Evolutionary conservation across 2,113 vertebrate genomes (phyloP), one percentile per base, ranked within the genome.

Genomic region (Kobus ellipsiprymnus): DNA sequence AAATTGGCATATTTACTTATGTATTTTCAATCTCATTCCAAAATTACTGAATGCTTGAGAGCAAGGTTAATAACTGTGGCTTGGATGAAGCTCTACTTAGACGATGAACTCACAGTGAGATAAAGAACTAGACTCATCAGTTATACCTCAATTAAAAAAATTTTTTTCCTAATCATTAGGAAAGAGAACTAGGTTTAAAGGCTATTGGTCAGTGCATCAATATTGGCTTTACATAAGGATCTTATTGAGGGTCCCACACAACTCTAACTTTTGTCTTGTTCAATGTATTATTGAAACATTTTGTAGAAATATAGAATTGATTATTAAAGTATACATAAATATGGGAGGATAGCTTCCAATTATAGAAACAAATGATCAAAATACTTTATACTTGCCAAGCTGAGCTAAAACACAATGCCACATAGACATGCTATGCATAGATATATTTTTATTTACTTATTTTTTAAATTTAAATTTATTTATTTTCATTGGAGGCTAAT

Each of bases 351-450:
- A 81, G 3, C 23, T 94, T 80, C 36, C 19, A 85, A 74, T 91
- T 88, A 85, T 48, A 77, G 11, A 92, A 85, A 88, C n/a, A 74
- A 93, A 95, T 93, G 36, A 88, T 91, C 40, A 93, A 93, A 88
- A 80, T 90, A 60, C 84, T 80, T 90, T 80, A 57, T 23, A 83
- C 21, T 33, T 29, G 3, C 30, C 55, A 80, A 81, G 13, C 27
- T 84, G 33, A 4, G 3, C 50, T 67, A 83, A 87, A 77, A 92
- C 48, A 50, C 25, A 87, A 67, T 80, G 11, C 30, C 80, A 33
- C 3, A 82, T 25, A 50, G 11, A 46, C 13, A 59, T 10, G 59
- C 74, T 46, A 55, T 44, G 52, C 16, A 50, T 23, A 55, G 33
- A 40, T 15, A 87, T 33, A 80, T 40, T 71, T 94, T 96, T 59